Conservation (phyloP, 2,113 vertebrate species). For the Ploceus nigricollis region DNA sequence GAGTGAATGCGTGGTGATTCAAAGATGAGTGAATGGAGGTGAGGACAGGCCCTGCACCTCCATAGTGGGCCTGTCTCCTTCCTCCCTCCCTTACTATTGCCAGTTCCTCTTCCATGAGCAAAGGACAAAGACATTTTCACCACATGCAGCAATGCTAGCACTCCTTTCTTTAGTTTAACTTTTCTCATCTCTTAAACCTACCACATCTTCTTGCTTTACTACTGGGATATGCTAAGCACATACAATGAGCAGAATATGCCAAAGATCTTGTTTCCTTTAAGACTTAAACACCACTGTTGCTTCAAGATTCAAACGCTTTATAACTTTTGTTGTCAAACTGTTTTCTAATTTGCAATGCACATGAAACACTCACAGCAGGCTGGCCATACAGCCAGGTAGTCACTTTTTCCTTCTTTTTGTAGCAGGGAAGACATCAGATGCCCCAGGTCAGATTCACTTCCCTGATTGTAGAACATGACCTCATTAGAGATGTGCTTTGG, state of each 20-base stretch:
- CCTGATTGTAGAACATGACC: background rate
- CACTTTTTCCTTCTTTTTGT: background rate
- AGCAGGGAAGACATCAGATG: background rate
- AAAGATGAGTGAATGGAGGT: too few relatives aligned
- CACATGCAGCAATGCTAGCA: rapidly evolving
- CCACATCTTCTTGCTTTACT: background rate
- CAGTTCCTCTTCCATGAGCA: background rate
- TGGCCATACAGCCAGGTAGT: background rate
- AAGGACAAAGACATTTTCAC: background rate
- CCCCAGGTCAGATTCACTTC: background rate
- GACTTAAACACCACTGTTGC: background rate
- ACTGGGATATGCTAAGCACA: background rate
- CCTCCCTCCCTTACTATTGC: background rate
- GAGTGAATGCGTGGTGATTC: background rate
- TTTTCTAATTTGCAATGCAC: background rate
- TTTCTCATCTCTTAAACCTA: background rate
- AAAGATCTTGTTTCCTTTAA: background rate
- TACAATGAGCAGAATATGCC: background rate
- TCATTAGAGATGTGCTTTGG: background rate
- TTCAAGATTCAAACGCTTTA: background rate
- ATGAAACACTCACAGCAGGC: background rate
- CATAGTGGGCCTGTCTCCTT: background rate
- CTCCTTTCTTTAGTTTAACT: background rate
- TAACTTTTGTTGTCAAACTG: background rate
- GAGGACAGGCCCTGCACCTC: background rate